phyloP scores from a whole-genome alignment of 1,140 invertebrate species.

The Meloidogyne hapla region DNA sequence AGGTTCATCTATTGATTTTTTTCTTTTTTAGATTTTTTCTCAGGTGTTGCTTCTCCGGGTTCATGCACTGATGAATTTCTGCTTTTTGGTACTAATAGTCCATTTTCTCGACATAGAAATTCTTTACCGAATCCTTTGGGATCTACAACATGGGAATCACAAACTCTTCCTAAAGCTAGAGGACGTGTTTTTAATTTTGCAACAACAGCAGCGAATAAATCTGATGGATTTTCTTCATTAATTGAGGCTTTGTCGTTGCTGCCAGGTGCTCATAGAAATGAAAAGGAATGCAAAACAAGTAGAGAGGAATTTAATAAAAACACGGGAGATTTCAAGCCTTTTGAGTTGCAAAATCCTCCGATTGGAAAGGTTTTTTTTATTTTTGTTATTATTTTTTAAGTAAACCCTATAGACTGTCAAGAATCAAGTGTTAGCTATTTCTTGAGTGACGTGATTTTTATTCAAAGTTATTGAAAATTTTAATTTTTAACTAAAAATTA shows the following conservation, averaged over 20 bases:
- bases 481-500: no score
- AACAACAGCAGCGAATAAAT: not conserved
- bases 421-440: no score
- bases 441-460: no score
- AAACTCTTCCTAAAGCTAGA: conserved; percentile 21
- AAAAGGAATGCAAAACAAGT: not conserved
- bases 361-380: conserved; percentile 17
- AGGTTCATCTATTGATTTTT: conserved; percentile 26
- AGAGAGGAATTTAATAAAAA: not conserved
- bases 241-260: conserved; percentile 21
- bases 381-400: not conserved
- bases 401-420: no score
- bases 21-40: no score
- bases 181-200: conserved; percentile 18
- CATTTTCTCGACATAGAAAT: not conserved
- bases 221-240: conserved; percentile 12
- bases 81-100: not conserved
- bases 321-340: not conserved
- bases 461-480: no score
- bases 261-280: not conserved
- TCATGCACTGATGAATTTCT: conserved; percentile 12
- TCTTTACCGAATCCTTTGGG: not conserved
- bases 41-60: conserved; percentile 31
- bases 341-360: conserved; percentile 24
- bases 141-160: not conserved